Percentiles rank a stretch among this genome's conserved stretches.
Conservation (phyloP, 2,888 invertebrate genomes). For the Plebejus melissa region DNA sequence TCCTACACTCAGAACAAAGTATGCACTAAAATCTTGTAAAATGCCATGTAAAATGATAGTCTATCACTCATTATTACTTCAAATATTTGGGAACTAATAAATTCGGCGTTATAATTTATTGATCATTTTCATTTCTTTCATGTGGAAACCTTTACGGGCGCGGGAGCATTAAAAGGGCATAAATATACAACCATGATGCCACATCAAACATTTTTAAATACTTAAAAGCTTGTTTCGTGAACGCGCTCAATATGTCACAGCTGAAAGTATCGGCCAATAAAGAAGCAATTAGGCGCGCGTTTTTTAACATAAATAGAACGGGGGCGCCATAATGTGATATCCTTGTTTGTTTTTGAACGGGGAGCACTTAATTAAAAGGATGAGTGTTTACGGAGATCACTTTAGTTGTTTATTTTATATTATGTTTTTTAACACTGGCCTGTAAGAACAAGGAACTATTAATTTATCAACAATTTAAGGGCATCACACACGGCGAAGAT, state of each 20-base stretch:
- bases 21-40: constrained; percentile 9
- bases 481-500: too few relatives aligned
- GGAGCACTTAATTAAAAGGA: constrained; percentile 42
- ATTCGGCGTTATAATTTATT: constrained; percentile 24
- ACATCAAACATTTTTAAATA: constrained; percentile 45
- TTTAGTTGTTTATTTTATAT: constrained; percentile 30
- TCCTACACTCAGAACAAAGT: neutral
- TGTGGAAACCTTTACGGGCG: constrained; percentile 13
- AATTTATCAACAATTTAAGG: too few relatives aligned
- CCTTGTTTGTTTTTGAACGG: constrained; percentile 47
- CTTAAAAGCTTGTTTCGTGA: constrained; percentile 43
- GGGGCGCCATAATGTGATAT: constrained; percentile 50
- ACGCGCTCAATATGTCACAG: constrained; percentile 51
- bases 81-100: constrained; percentile 1
- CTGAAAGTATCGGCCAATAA: constrained; percentile 52
- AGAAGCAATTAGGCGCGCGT: constrained; percentile 49
- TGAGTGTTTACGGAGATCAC: constrained; percentile 35
- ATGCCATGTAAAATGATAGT: constrained; percentile 6
- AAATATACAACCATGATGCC: constrained; percentile 40
- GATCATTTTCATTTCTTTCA: constrained; percentile 19
- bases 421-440: neutral
- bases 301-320: constrained; percentile 42
- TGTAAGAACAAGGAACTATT: neutral
- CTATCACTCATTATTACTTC: constrained; percentile 15
- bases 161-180: constrained; percentile 26